Conservation (phyloP, 2,888 invertebrate genomes). For the Pseudanteris insignis region DNA sequence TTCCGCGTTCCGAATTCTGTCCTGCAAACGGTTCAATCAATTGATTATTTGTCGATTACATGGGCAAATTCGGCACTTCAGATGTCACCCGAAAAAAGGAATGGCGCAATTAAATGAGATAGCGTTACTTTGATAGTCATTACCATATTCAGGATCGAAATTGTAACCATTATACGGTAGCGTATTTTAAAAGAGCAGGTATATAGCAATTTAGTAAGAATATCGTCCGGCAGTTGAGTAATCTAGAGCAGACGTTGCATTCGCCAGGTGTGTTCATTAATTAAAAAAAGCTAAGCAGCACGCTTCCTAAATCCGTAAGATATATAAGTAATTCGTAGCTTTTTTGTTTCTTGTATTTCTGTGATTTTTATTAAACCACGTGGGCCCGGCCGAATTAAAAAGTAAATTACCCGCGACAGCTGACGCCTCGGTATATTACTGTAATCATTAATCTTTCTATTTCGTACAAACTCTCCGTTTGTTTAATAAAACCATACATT, state of each 20-base stretch:
- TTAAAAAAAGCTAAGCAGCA: conserved; percentile 54
- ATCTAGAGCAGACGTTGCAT: conserved; percentile 45
- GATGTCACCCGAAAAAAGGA: too few relatives aligned
- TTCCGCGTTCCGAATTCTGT: not conserved
- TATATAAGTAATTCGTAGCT: conserved; percentile 42
- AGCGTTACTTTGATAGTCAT: conserved; percentile 33
- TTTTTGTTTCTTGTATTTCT: conserved; percentile 49
- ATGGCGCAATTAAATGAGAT: not conserved
- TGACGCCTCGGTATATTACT: conserved; percentile 21
- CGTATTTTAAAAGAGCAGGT: conserved; percentile 40
- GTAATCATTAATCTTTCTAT: conserved; percentile 25
- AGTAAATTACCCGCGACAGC: conserved; percentile 54
- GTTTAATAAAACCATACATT: conserved; percentile 4
- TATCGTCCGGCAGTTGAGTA: conserved; percentile 37
- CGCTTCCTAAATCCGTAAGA: conserved; percentile 38
- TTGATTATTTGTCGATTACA: too few relatives aligned
- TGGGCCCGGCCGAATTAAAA: conserved; percentile 56
- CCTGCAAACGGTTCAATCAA: not conserved
- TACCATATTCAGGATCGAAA: conserved; percentile 36
- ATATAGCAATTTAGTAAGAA: conserved; percentile 35
- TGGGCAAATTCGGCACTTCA: too few relatives aligned
- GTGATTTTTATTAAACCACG: conserved; percentile 61
- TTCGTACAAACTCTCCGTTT: conserved; percentile 12
- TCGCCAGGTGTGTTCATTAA: conserved; percentile 55
- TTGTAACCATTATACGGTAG: conserved; percentile 28